Conservation (phyloP, 2,797 vertebrate genomes). For the Champsocephalus esox region DNA sequence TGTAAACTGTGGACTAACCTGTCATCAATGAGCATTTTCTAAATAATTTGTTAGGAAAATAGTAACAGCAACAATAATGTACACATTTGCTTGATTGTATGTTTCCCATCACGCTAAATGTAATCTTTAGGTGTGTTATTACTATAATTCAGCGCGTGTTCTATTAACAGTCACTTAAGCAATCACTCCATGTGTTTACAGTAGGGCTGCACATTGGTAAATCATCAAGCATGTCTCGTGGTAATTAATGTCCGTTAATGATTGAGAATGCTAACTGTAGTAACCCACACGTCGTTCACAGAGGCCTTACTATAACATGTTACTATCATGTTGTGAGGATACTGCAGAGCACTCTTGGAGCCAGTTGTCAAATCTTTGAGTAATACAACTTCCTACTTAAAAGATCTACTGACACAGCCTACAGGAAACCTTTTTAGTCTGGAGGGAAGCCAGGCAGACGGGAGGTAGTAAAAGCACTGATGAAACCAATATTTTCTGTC, state of each 20-base stretch:
- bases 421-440: constrained; percentile 37
- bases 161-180: not conserved
- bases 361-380: constrained; percentile 27
- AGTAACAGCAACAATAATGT: no score
- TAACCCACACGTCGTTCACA: constrained; percentile 1
- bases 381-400: constrained; percentile 33
- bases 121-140: not conserved
- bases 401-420: constrained; percentile 44
- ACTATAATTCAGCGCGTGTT: not conserved
- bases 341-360: constrained; percentile 13
- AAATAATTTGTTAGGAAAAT: no score
- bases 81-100: not conserved
- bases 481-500: constrained; percentile 45
- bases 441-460: constrained; percentile 48
- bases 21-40: not conserved
- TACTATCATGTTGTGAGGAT: not conserved
- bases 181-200: not conserved
- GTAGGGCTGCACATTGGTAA: not conserved
- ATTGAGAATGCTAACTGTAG: constrained; percentile 1
- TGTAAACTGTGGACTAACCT: no score
- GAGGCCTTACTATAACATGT: constrained; percentile 10
- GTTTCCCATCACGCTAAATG: not conserved
- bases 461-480: constrained; percentile 58
- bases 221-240: not conserved
- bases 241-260: not conserved